Base-by-base conservation (phyloP, 1,140 invertebrate genomes). In the Odontomachus brunneus region DNA sequence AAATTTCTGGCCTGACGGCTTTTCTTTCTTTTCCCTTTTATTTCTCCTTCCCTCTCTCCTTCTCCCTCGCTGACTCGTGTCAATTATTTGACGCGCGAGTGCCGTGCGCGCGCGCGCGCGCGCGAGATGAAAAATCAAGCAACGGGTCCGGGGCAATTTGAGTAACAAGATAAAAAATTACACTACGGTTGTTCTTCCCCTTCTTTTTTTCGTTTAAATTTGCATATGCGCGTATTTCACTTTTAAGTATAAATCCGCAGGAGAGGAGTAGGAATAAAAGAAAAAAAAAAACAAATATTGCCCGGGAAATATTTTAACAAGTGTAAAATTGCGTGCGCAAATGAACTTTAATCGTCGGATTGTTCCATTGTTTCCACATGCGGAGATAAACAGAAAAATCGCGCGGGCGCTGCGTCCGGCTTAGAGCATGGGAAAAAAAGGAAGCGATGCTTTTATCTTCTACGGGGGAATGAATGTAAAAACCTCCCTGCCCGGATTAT, bases 261-360 rank as follows among this genome's bases (percentile, higher is more conserved):
- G 65, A 38, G 9, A 19, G 7, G 24, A 33, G 5, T 33, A 33
- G n/a, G n/a, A n/a, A 2, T 33, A 33, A 78, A 24, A 67, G 69
- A 80, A 4, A 44, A 65, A 65, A 24, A n/a, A 26, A 14, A 44
- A 78, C 17, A 55, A 78, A 71, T 11, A 44, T 14, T 69, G 22
- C 49, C 22, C 38, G 38, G 24, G 26, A 78, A 80, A 29, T 55
- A 57, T 80, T 78, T 78, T 69, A 80, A 80, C 38, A 57, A 69
- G 24, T 53, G 22, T 48, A 57, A 69, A 71, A 38, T 66, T 76
- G 29, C 24, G 26, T 55, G 29, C 26, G 29, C 26, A 49, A 66
- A 66, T 65, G 22, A 80, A 69, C 1, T 71, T 57, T 59, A 48
- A 57, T 59, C 29, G 22, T 14, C 48, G 33, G 29, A 29, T 67